A percentile compares a stretch with the other conserved stretches of the same genome.
phyloP scores from a whole-genome alignment of 2,113 vertebrate genomes.

The Pedionomus torquatus region DNA sequence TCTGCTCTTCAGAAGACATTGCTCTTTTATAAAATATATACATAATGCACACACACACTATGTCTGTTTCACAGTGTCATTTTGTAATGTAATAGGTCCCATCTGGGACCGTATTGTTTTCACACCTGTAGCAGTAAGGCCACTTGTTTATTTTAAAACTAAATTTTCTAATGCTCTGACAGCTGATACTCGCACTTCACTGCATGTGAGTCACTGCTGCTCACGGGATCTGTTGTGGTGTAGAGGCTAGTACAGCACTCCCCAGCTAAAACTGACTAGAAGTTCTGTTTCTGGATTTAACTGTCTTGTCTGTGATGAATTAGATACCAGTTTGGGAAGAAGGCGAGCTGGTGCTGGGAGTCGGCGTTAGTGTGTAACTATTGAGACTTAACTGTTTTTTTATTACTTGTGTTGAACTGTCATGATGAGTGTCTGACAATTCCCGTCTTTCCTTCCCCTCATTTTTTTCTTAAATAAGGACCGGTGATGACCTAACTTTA shows the following conservation, averaged over 20 bases:
- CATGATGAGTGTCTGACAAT: background rate
- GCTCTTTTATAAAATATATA: background rate
- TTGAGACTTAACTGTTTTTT: background rate
- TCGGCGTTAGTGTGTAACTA: background rate
- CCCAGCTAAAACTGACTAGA: background rate
- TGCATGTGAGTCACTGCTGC: background rate
- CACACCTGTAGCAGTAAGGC: background rate
- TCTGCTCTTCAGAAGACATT: background rate
- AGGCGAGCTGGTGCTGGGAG: background rate
- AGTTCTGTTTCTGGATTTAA: background rate
- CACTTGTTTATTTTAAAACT: background rate
- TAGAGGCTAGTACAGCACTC: background rate
- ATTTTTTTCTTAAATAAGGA: background rate
- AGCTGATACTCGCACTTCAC: background rate
- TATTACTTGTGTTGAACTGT: background rate
- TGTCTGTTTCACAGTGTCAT: background rate
- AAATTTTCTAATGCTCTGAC: background rate
- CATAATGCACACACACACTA: rapidly evolving
- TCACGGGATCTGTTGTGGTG: background rate
- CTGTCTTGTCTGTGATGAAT: background rate
- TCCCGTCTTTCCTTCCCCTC: background rate
- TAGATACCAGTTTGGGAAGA: background rate
- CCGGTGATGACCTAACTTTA: background rate
- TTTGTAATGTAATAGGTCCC: rapidly evolving
- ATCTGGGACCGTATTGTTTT: background rate